phyloP scores from a whole-genome alignment of 2,113 vertebrate genomes.

The Catharus minimus region DNA sequence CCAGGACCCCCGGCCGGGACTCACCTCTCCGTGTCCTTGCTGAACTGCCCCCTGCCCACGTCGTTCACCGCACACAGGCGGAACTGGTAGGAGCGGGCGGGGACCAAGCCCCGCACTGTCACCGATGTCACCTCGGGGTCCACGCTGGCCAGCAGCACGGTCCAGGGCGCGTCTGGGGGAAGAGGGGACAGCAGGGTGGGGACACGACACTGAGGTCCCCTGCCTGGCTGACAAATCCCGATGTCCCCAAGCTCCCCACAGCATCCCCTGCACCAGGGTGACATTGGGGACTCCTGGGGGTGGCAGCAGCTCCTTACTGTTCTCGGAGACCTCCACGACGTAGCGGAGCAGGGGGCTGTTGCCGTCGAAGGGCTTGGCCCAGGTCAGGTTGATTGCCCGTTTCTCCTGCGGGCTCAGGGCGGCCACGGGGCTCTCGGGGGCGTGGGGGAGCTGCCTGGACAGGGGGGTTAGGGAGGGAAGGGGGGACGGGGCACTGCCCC shows the following conservation, averaged over 20 bases:
- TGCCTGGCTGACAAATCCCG: rapidly evolving
- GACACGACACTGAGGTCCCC: background rate
- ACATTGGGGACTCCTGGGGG: rapidly evolving
- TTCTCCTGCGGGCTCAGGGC: conserved; percentile 82
- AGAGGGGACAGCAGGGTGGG: background rate
- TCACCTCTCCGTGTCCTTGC: conserved; percentile 95
- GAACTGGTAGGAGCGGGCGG: conserved; percentile 95
- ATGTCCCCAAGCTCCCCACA: rapidly evolving
- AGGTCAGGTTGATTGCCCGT: conserved; percentile 91
- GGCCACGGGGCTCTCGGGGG: conserved; percentile 87
- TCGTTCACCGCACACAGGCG: conserved; percentile 93
- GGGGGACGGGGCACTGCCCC: background rate
- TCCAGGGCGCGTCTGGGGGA: conserved; percentile 90
- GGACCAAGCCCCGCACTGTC: conserved; percentile 87
- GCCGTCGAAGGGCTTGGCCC: conserved; percentile 94
- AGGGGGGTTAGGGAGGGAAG: background rate
- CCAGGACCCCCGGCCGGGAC: rapidly evolving
- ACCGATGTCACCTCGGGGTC: conserved; percentile 84
- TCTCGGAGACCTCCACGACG: conserved; percentile 93
- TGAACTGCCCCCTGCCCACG: conserved; percentile 94
- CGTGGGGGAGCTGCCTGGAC: conserved; percentile 89
- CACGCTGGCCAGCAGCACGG: conserved; percentile 86
- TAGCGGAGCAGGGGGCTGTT: conserved; percentile 94
- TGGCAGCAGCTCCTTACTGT: conserved; percentile 81
- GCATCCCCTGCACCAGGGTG: background rate